Base-by-base conservation (phyloP, 2,888 invertebrate genomes). In the Alentia gelatinosa region DNA sequence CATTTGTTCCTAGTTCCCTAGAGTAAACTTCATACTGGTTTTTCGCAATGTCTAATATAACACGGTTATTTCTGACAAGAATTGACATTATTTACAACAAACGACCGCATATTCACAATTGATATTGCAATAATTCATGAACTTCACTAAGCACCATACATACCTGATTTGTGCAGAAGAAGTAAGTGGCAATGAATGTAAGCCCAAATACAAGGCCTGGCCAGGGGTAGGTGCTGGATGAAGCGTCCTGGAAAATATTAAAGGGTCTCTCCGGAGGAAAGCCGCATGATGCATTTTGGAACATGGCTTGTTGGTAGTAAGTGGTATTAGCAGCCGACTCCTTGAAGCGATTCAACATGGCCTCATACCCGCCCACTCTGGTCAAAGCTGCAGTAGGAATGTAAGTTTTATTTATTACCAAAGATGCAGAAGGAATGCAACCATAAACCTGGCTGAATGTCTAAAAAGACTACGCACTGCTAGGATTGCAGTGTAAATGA, bases 341-440 rank as follows among this genome's bases (percentile, higher is more conserved):
- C 93, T 94, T 94, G 93, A 95, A 97, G 40, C 95, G 94, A 3
- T 94, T 93, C 63, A 96, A 94, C 92, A 97, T 94, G 12, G 94
- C 94, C 19, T 95, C 93, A 94, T 96, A 96, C 1, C 97, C 97
- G 5, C 97, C 97, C 12, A 97, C 96, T 74, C 95, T 95, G 30
- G 93, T 86, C 91, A 95, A 93, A 50, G 93, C 95, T 94, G 91
- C 0, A 56, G n/a, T n/a, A 56, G 12, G 19, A n/a, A n/a, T n/a
- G n/a, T n/a, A n/a, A n/a, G n/a, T n/a, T n/a, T n/a, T n/a, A n/a
- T n/a, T n/a, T n/a, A n/a, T n/a, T n/a, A n/a, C n/a, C n/a, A n/a
- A n/a, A n/a, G n/a, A n/a, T n/a, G n/a, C n/a, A n/a, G n/a, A n/a
- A n/a, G n/a, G n/a, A n/a, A n/a, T n/a, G n/a, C n/a, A n/a, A n/a